Conservation (phyloP, 2,888 invertebrate genomes). For the Acrobasis repandana region DNA sequence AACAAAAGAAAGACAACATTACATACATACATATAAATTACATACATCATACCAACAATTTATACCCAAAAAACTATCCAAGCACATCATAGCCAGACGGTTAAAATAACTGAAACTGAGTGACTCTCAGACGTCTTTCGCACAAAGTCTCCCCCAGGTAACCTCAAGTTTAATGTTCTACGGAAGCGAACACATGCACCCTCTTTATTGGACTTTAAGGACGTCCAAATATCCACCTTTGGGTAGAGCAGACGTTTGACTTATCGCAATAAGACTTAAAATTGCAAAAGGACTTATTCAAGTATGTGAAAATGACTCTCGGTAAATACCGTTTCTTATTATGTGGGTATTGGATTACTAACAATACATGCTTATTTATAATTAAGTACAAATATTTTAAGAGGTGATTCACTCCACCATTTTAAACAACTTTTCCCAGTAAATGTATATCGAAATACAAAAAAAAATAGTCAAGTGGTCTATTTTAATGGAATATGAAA, state of each 20-base stretch:
- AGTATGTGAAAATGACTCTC: neutral
- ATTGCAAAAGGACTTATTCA: neutral
- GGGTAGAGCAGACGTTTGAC: neutral
- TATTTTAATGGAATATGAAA: too few species aligned
- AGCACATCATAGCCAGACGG: neutral
- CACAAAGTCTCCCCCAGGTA: neutral
- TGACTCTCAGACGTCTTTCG: neutral
- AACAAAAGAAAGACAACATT: too few species aligned
- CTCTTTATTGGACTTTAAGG: constrained; percentile 1
- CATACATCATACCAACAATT: neutral
- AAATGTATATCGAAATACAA: too few species aligned
- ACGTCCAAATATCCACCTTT: constrained; percentile 5
- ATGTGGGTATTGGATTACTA: too few species aligned
- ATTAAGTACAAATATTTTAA: too few species aligned
- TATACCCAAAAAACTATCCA: neutral
- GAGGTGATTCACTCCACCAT: too few species aligned
- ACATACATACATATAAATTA: too few species aligned
- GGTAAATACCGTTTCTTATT: too few species aligned
- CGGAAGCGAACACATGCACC: constrained; percentile 3
- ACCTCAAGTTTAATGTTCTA: constrained; percentile 6
- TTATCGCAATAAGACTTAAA: neutral
- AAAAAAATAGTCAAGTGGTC: too few species aligned
- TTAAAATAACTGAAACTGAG: neutral
- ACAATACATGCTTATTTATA: too few species aligned
- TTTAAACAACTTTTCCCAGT: too few species aligned